Evolutionary conservation across 2,113 vertebrate species (phyloP).

Genomic region (Paradisaea rubra): DNA sequence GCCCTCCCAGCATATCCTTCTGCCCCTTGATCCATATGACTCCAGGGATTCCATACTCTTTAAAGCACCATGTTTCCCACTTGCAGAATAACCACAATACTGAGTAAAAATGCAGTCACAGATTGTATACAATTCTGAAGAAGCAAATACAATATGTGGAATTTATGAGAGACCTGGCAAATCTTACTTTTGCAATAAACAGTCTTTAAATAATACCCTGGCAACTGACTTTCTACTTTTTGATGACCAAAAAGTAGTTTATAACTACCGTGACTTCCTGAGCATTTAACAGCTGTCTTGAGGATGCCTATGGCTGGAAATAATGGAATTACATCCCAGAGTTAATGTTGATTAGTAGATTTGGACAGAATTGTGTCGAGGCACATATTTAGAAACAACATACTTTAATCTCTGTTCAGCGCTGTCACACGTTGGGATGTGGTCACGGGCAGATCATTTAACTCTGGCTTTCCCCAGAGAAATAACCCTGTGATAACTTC

Average conservation of each 20-base stretch:
- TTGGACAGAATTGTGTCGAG: not conserved
- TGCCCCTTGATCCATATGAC: not conserved
- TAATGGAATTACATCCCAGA: not conserved
- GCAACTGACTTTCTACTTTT: not conserved
- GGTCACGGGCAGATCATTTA: not conserved
- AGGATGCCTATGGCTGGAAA: not conserved
- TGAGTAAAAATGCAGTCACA: not conserved
- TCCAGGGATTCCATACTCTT: not conserved
- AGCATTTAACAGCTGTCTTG: slow-evolving; percentile 42
- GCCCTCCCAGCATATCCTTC: not conserved
- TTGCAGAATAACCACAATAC: not conserved
- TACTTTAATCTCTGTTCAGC: not conserved
- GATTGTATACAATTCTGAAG: not conserved
- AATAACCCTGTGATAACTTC: not conserved
- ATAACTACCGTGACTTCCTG: not conserved
- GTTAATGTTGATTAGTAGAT: not conserved
- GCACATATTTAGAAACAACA: not conserved
- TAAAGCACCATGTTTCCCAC: not conserved
- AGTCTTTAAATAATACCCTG: not conserved
- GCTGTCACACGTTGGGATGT: not conserved
- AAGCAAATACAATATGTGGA: not conserved
- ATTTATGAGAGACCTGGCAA: not conserved
- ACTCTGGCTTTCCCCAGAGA: not conserved
- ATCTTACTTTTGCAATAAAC: not conserved
- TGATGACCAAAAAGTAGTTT: not conserved